phyloP scores from a whole-genome alignment of 2,113 vertebrate species.

The Murina feae region DNA sequence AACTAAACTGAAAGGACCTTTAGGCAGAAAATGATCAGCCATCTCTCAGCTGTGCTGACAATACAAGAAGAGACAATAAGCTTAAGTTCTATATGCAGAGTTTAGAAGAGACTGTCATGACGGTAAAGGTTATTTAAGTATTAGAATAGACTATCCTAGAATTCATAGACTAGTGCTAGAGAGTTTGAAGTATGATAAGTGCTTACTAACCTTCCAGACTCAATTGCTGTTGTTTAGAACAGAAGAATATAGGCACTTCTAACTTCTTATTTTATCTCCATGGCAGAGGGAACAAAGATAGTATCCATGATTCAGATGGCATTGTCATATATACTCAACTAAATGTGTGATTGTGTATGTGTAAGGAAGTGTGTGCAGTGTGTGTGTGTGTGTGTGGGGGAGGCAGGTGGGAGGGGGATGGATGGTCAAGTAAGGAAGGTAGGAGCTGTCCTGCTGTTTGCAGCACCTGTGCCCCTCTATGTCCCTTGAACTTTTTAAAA shows the following conservation, averaged over 20 bases:
- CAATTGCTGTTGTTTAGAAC: not conserved
- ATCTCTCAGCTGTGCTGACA: not conserved
- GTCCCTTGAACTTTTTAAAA: not conserved
- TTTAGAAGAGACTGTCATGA: not conserved
- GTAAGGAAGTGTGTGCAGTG: too few relatives aligned
- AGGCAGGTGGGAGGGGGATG: too few relatives aligned
- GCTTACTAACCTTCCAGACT: not conserved
- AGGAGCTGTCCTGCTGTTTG: not conserved
- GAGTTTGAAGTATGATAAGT: not conserved
- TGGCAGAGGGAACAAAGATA: not conserved
- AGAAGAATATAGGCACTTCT: not conserved
- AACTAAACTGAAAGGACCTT: not conserved
- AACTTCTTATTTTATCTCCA: not conserved
- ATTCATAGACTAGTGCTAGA: not conserved
- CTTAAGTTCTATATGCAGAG: not conserved
- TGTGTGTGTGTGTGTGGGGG: fast-evolving
- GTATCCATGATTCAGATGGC: not conserved
- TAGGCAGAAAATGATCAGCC: not conserved
- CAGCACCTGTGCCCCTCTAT: not conserved
- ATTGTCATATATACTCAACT: not conserved
- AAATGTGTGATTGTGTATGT: fast-evolving
- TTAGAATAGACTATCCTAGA: not conserved
- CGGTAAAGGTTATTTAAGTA: not conserved
- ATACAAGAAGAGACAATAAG: not conserved
- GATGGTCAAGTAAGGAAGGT: too few relatives aligned